These are phyloP conservation scores for Anoplopoma fimbria DNA, from an alignment of 2,113 vertebrate species.

Conservation along the genomic window DNA sequence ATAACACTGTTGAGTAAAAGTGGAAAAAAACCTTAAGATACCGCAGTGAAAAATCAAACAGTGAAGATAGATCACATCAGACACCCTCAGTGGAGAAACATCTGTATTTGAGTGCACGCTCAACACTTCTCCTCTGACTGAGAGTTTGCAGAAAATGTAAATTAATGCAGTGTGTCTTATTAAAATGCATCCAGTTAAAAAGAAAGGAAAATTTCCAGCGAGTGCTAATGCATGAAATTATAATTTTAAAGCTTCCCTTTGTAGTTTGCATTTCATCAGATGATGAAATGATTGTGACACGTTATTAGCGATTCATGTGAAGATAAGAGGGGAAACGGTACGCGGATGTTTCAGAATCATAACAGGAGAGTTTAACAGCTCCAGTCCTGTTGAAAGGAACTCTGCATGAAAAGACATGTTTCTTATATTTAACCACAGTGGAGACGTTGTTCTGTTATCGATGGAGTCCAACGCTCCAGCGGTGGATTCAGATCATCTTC, in stretches of 20 bases:
- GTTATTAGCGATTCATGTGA: constrained; percentile 61
- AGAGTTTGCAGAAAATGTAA: constrained; percentile 49
- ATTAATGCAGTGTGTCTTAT: constrained; percentile 64
- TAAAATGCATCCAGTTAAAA: constrained; percentile 63
- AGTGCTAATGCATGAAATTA: constrained; percentile 61
- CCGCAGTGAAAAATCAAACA: too few relatives aligned
- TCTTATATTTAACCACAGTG: not conserved
- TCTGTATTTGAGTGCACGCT: not conserved
- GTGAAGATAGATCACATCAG: too few relatives aligned
- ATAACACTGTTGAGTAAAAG: too few relatives aligned
- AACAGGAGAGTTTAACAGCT: constrained; percentile 15
- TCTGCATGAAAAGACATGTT: not conserved
- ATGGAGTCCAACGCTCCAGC: too few relatives aligned
- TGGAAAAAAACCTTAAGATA: too few relatives aligned
- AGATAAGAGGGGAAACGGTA: constrained; percentile 33
- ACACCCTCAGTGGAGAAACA: not conserved
- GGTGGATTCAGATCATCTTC: not conserved
- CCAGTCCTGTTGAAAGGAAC: not conserved
- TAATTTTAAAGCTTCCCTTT: constrained; percentile 72
- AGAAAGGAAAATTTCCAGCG: constrained; percentile 46
- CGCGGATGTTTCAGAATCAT: constrained; percentile 35
- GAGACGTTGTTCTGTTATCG: not conserved
- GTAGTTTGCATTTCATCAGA: constrained; percentile 69
- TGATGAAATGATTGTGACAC: constrained; percentile 72
- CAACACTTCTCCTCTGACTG: not conserved